A percentile compares a stretch with the other conserved stretches of the same genome.
Conservation (phyloP, 2,888 invertebrate genomes). For the Bembecia ichneumoniformis region DNA sequence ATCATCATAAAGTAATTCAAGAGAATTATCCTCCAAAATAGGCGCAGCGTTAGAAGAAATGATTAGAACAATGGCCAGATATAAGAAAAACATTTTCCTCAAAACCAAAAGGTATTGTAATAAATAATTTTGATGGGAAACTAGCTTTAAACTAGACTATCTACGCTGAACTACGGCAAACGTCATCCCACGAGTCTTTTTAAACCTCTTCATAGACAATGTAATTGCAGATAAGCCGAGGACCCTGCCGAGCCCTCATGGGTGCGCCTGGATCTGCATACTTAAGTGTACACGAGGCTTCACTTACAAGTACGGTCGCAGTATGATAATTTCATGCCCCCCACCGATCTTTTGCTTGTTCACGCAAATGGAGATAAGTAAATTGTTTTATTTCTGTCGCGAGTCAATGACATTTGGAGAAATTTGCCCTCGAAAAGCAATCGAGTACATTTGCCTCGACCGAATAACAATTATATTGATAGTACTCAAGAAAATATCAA, state of each 20-base stretch:
- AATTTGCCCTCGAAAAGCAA: conserved; percentile 5
- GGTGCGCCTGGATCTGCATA: background rate
- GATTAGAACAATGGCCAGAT: conserved; percentile 5
- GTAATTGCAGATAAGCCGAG: background rate
- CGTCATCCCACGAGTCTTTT: conserved; percentile 10
- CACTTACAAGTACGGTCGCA: background rate
- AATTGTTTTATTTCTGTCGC: background rate
- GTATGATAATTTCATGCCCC: background rate
- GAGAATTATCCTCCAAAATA: conserved; percentile 16
- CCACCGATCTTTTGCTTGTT: background rate
- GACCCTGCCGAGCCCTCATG: background rate
- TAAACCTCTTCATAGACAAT: conserved; percentile 10
- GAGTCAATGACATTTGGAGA: conserved; percentile 6
- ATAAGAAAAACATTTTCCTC: background rate
- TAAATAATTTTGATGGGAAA: too few species aligned
- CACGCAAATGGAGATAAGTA: background rate
- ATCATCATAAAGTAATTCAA: conserved; percentile 4
- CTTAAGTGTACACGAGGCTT: background rate
- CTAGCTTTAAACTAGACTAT: background rate
- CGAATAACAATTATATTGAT: background rate
- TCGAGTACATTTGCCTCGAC: background rate
- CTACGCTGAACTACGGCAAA: conserved; percentile 6
- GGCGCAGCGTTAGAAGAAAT: conserved; percentile 22
- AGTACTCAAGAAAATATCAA: too few species aligned
- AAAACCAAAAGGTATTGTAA: too few species aligned